Base-by-base conservation (phyloP, 2,888 invertebrate species). In the Theretra japonica region DNA sequence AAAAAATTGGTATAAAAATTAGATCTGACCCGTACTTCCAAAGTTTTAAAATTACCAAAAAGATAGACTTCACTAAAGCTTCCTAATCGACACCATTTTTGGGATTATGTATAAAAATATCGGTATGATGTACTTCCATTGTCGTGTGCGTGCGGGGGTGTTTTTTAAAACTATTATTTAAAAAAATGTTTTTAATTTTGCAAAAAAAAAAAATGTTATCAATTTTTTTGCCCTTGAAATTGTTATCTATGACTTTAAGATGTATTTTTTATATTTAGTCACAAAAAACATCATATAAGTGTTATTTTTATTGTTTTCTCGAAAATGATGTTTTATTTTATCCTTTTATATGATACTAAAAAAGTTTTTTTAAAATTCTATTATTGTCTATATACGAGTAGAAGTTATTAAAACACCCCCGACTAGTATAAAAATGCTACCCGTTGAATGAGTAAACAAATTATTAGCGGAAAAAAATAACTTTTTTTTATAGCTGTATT, bases 401-500 rank as follows among this genome's bases (percentile, higher is more conserved):
- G 53, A 53, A n/a, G 53, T 15, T 41, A 69, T 33, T 25, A 69
- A 69, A 69, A 30, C 68, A 68, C 15, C 68, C 53, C 50, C n/a
- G 19, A n/a, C 4, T 56, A n/a, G 28, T 6, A 25, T 48, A 53
- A 53, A 56, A 17, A 48, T 23, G 33, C 33, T 53, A 41, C n/a
- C 68, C 17, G 53, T 28, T 53, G 56, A 53, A 30, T 53, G 56
- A 69, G 48, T 48, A 65, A 48, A 65, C 65, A 65, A 48, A 88
- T 87, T 84, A 84, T 65, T 65, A 65, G 65, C 65, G 33, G 19
- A 53, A 53, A 48, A n/a, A 80, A 84, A 83, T 83, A 74, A 77
- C 41, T 62, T 74, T 83, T 91, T 87, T 88, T 83, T 15, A 86
- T 88, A 90, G 86, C 87, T 91, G 90, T 93, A 93, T 80, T 83